Evolutionary conservation across 2,797 vertebrate species (phyloP), one percentile per base, ranked within the genome.

Genomic region (Cichlasoma orientale): DNA sequence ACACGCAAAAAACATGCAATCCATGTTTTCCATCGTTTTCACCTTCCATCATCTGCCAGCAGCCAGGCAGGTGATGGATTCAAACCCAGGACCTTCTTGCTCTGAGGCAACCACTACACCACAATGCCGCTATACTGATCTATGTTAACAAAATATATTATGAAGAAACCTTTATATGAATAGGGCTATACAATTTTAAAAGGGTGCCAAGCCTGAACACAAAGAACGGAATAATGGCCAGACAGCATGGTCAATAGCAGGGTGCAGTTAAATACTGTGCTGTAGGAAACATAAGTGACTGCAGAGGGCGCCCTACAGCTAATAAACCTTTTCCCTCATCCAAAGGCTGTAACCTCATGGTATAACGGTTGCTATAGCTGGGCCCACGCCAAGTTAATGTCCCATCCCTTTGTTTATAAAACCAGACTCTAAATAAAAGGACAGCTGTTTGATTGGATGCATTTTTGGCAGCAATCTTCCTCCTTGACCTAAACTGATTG

Each of bases 391-490:
- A 66, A 19, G 41, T 66, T 66, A 3, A 66, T 27, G 47, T 47
- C 41, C 41, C 27, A 47, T 50, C 5, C 23, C 23, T 50, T 50
- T 68, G 41, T 66, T 47, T 66, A 47, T 41, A 4, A 25, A 27
- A 31, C 44, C 44, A 25, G 29, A 2, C 56, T 33, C 18, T 41
- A 3, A 52, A 61, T 61, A 71, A 74, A 77, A 27, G 33, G n/a
- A 33, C 23, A 3, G 9, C 41, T 76, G 21, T 71, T 77, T 50
- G 70, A 68, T 56, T 52, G 68, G 74, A 82, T 63, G 70, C 72
- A 23, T 72, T 44, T 44, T 44, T 56, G 82, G 77, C 72, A 68
- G 74, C 41, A 57, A 33, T 7, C 47, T 82, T n/a, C 53, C 19
- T 78, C 38, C 9, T 54, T 36, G 3, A 72, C 71, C 27, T 72